These are phyloP conservation scores for Hypotaenidia okinawae DNA, from an alignment of 2,797 vertebrate species.

Conservation along the genomic window DNA sequence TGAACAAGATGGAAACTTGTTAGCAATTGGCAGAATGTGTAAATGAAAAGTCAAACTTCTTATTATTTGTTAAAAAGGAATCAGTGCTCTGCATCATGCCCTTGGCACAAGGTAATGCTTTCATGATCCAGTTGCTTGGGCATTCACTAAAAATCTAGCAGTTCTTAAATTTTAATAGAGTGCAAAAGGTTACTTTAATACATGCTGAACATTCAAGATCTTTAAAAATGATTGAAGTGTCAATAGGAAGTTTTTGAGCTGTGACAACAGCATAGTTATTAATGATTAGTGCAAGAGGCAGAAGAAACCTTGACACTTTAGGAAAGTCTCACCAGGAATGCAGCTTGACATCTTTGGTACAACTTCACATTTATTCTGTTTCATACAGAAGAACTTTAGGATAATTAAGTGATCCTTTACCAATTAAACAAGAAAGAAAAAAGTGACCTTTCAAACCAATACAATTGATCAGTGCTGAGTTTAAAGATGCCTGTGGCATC, in stretches of 20 bases:
- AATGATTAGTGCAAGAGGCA: conserved; percentile 78
- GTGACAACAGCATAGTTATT: conserved; percentile 79
- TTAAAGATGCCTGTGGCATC: neutral
- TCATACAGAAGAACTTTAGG: neutral
- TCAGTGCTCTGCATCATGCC: conserved; percentile 79
- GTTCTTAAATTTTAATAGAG: conserved; percentile 84
- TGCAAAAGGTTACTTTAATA: conserved; percentile 80
- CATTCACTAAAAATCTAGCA: conserved; percentile 77
- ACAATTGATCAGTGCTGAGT: neutral
- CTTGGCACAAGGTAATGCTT: conserved; percentile 80
- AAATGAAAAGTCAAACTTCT: conserved; percentile 98
- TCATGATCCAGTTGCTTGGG: conserved; percentile 80
- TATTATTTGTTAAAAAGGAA: conserved; percentile 87
- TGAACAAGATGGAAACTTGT: conserved; percentile 94
- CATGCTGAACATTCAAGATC: conserved; percentile 76
- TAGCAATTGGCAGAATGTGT: conserved; percentile 91
- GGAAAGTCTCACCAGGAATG: conserved; percentile 62
- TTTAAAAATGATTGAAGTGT: conserved; percentile 82
- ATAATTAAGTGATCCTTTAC: conserved; percentile 76
- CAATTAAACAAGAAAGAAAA: neutral
- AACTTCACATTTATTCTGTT: conserved; percentile 38
- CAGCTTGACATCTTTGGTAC: conserved; percentile 17
- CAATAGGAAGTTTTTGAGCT: conserved; percentile 81
- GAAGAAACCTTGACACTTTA: conserved; percentile 55
- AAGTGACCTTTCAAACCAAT: neutral